phyloP scores from a whole-genome alignment of 2,888 invertebrate genomes.

The Lasioglossum vierecki region DNA sequence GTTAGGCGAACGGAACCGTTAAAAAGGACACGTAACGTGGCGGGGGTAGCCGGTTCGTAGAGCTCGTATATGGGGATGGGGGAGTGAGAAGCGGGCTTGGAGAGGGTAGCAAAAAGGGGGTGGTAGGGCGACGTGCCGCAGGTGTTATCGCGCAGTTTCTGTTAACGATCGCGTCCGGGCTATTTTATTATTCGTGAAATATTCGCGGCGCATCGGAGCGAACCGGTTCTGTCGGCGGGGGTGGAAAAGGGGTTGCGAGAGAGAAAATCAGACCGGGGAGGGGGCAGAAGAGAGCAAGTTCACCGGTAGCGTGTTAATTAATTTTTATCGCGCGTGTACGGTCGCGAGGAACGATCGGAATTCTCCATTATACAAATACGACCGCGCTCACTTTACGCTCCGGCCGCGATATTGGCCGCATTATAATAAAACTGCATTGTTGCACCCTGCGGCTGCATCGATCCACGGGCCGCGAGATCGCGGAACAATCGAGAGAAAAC shows the following conservation, averaged over 20 bases:
- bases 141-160: slow-evolving; percentile 61
- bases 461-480: slow-evolving; percentile 55
- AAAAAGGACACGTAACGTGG: slow-evolving; percentile 23
- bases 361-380: slow-evolving; percentile 57
- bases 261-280: background rate
- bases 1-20: slow-evolving; percentile 20
- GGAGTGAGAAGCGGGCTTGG: background rate
- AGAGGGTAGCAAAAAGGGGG: background rate
- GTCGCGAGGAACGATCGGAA: slow-evolving; percentile 58
- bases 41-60: slow-evolving; percentile 5
- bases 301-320: slow-evolving; percentile 65
- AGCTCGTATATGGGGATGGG: background rate
- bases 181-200: slow-evolving; percentile 71
- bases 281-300: slow-evolving; percentile 26
- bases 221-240: background rate
- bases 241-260: background rate
- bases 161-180: slow-evolving; percentile 63
- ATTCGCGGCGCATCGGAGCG: slow-evolving; percentile 47
- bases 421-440: slow-evolving; percentile 66
- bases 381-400: slow-evolving; percentile 40
- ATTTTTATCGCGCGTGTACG: slow-evolving; percentile 66
- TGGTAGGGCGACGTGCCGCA: slow-evolving; percentile 36
- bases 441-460: slow-evolving; percentile 49
- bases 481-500: slow-evolving; percentile 51
- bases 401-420: slow-evolving; percentile 32